phyloP scores from a whole-genome alignment of 1,140 invertebrate species.

The Mycetomoellerius zeteki region DNA sequence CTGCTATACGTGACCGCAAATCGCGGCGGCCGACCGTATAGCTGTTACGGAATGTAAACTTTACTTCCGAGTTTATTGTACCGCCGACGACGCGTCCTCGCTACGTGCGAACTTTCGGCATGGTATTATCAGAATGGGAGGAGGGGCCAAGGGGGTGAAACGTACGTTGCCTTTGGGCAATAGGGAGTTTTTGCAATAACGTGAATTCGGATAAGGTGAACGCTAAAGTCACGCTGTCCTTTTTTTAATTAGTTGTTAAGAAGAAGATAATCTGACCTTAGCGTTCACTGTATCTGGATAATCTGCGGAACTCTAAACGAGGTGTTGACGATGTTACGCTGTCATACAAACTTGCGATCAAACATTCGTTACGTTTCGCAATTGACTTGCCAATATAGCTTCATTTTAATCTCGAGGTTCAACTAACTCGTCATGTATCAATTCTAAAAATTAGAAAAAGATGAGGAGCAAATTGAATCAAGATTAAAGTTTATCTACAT shows the following conservation, averaged over 20 bases:
- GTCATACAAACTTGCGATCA: neutral
- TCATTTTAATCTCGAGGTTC: too few relatives aligned
- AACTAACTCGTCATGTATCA: too few relatives aligned
- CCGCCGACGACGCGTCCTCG: neutral
- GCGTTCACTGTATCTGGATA: too few relatives aligned
- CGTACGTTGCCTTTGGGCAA: neutral
- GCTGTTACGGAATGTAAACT: slow-evolving; percentile 19
- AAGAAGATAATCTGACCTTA: too few relatives aligned
- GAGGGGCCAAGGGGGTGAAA: neutral
- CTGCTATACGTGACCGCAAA: slow-evolving; percentile 60
- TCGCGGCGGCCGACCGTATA: neutral
- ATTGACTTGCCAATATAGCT: too few relatives aligned
- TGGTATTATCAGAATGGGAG: neutral
- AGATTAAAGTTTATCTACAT: too few relatives aligned
- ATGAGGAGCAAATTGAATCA: too few relatives aligned
- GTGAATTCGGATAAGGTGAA: too few relatives aligned
- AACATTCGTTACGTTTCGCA: neutral
- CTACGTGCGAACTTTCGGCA: slow-evolving; percentile 40
- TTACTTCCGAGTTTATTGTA: slow-evolving; percentile 34
- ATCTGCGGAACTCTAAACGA: neutral
- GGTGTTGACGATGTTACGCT: slow-evolving; percentile 4
- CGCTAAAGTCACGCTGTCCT: too few relatives aligned
- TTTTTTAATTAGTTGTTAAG: too few relatives aligned
- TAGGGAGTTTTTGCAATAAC: too few relatives aligned
- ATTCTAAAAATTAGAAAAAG: too few relatives aligned